Base-by-base conservation (phyloP, 2,888 invertebrate species). In the Helleia helle region DNA sequence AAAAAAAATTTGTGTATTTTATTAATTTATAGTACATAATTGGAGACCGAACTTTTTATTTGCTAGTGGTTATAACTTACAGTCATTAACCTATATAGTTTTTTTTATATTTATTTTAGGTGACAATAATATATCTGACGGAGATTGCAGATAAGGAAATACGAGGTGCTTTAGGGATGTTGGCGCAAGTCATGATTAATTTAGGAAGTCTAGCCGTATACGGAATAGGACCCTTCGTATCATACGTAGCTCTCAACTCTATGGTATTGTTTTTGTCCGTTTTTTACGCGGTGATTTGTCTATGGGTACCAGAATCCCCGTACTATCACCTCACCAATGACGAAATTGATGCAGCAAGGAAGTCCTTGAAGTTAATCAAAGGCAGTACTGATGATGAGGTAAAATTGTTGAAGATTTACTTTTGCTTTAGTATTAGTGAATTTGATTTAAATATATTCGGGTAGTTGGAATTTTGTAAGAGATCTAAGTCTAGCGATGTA, bases 281-380 rank as follows among this genome's bases (percentile, higher is more conserved):
- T 2, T 46, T 75, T 12, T 87, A 86, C 43, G 74, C 86, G 30
- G 25, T 79, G 0, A 58, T 73, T 0, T 87, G 88, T 52, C 45
- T 72, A 4, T 87, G 87, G 85, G 81, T 89, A 64, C 89, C 89
- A 0, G 89, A 89, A 53, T 88, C 89, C 0, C 89, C 89, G 1
- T 88, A 89, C 50, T 89, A 81, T 50, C 71, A 89, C 31, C 59
- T 90, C 25, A 87, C 87, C 60, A 79, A 81, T 43, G 85, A 80
- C 1, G 67, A 80, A 17, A 53, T 76, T 2, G 74, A 71, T 1
- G 76, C 77, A 0, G 88, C 88, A 0, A 75, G 65, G 48, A 72
- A 65, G 24, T 79, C 71, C 42, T 74, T 86, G 27, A 65, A 67
- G 54, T 59, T 59, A 26, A 51, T 88, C 8, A 86, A 80, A 48